These are phyloP conservation scores for Dreissena polymorpha DNA, from an alignment of 1,140 invertebrate species.

Conservation along the genomic window DNA sequence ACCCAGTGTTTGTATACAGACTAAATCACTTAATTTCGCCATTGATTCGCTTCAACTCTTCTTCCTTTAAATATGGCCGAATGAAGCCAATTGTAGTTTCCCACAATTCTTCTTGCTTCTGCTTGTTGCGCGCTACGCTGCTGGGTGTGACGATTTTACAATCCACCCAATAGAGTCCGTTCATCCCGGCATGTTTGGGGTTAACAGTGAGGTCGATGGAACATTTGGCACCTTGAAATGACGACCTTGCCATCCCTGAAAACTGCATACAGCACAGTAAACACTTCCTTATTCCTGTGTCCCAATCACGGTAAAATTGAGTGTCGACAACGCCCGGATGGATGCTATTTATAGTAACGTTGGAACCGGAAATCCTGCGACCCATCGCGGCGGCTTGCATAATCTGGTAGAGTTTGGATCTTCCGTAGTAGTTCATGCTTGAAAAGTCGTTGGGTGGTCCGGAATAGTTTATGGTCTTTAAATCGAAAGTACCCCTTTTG, in stretches of 20 bases:
- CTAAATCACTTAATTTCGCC: no score
- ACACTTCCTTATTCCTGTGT: not conserved
- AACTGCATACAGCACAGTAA: not conserved
- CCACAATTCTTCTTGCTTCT: not conserved
- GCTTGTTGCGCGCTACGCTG: not conserved
- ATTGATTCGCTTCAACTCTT: not conserved
- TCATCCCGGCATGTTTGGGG: not conserved
- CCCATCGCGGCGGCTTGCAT: no score
- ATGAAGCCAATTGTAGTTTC: not conserved
- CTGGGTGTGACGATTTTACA: not conserved
- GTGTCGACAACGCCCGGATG: conserved; percentile 22
- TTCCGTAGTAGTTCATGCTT: conserved; percentile 37
- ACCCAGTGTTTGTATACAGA: no score
- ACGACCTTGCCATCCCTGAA: not conserved
- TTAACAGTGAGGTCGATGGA: conserved; percentile 11
- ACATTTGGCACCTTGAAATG: conserved; percentile 6
- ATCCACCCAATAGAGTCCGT: not conserved
- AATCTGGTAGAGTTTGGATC: conserved; percentile 46
- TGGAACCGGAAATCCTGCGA: not conserved
- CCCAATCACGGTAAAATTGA: not conserved
- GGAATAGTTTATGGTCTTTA: no score
- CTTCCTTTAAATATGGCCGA: not conserved
- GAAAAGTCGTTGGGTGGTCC: conserved; percentile 19
- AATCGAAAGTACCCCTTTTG: no score
- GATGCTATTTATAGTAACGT: conserved; percentile 20